Base-by-base conservation (phyloP, 1,140 invertebrate genomes). In the Macrobrachium nipponense region DNA sequence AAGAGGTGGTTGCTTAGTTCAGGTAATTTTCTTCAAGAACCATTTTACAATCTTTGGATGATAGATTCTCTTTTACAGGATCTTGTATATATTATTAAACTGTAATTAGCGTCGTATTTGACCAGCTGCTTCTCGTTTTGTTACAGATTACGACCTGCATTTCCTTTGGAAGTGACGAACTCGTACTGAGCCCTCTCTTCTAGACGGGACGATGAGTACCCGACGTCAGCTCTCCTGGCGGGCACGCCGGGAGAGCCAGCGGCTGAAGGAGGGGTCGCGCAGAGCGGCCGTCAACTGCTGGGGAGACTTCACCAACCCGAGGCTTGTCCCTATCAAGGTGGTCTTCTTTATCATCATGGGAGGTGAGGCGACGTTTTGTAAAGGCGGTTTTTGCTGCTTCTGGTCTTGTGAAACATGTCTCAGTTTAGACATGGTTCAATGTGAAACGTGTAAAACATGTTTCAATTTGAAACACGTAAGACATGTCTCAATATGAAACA, bases 271-370 rank as follows among this genome's bases (percentile, higher is more conserved):
- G 12, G 86, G 78, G 8, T 43, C 85, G 2, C n/a, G 77, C 0
- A 43, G 58, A n/a, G 84, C 81, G 8, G 88, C 85, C 17, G 51
- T 80, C 5, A 64, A 77, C 20, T 89, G 88, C 58, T 89, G 88
- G 80, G 68, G 27, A 0, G 88, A 89, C 70, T 86, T 87, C 17
- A 60, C 77, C 51, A 89, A 73, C 51, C 76, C 82, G 4, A n/a
- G 61, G 10, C 86, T 89, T 11, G 78, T 85, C 17, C 86, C 88
- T 5, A 62, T 89, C 64, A 89, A 89, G 64, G 17, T 89, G 17
- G 68, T 82, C 44, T 89, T 89, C 82, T 87, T 89, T 68, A 68
- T 89, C n/a, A 87, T 89, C 20, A 89, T 87, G 85, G 88, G 85
- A 72, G 88, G 88, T 89, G 58, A 81, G 83, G 44, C 14, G n/a